Percentiles rank a stretch among this genome's conserved stretches.
These are phyloP conservation scores for Onychostoma macrolepis DNA, from an alignment of 2,113 vertebrate species.

Conservation along the genomic window DNA sequence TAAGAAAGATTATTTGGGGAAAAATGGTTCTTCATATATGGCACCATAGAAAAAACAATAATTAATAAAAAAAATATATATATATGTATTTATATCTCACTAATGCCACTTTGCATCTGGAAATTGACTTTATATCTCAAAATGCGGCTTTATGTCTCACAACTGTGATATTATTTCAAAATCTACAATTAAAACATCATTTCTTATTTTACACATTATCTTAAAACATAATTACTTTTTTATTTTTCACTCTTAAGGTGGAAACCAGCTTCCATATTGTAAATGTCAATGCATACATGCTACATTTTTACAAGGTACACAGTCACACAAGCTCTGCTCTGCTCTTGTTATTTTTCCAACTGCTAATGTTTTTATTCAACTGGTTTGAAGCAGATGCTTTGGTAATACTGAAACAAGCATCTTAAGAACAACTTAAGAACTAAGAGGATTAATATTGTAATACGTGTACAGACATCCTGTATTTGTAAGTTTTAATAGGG, in stretches of 20 bases:
- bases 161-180: background rate
- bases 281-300: background rate
- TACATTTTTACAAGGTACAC: no score
- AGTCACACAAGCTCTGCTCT: no score
- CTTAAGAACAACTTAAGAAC: background rate
- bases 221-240: background rate
- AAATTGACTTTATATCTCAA: background rate
- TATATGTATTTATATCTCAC: background rate
- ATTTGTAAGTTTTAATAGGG: background rate
- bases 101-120: background rate
- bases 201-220: background rate
- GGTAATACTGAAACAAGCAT: slow-evolving; percentile 19
- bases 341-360: slow-evolving; percentile 9
- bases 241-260: background rate
- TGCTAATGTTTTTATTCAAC: slow-evolving; percentile 16
- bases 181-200: background rate
- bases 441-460: slow-evolving; percentile 37
- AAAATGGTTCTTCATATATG: no score
- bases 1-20: no score
- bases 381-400: slow-evolving; percentile 15
- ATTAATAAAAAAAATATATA: no score
- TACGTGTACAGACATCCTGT: background rate
- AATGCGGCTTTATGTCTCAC: background rate
- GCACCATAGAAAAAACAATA: no score
- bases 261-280: background rate